Base-by-base conservation (phyloP, 2,113 vertebrate species). In the Mastomys coucha region DNA sequence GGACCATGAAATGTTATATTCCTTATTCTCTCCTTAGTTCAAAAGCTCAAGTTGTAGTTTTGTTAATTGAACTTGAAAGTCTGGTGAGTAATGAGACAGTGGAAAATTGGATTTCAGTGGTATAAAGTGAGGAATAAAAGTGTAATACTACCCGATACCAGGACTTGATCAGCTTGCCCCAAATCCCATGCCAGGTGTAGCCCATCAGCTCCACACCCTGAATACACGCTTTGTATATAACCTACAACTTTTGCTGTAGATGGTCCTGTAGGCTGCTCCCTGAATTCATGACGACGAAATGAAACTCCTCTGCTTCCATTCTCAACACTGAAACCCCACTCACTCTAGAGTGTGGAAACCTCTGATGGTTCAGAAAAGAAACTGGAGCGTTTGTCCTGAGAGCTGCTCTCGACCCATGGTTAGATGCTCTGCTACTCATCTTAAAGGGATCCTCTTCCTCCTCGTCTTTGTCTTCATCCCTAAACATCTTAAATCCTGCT, bases 1-100 rank as follows among this genome's bases (percentile, higher is more conserved):
- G 85, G 73, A 56, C 45, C 24, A 94, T 5, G 67, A n/a, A 90
- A 96, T 91, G 72, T 36, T 67, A 93, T 13, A 81, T 56, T 90
- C 67, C 70, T 87, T 65, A 60, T 36, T 69, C 33, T 33, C 31
- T 45, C 17, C 75, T 80, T 85, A 69, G 31, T 84, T 90, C 85
- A 92, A 88, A 94, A 91, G 89, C 2, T 42, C 1, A 86, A 81
- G 73, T 45, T 4, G 9, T n/a, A 77, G 63, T 72, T 91, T 91
- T 92, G 89, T 89, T 82, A 75, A 53, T 7, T 65, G 10, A 93
- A 88, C 33, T 93, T 26, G 4, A 89, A 91, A 89, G 3, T 77
- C 45, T 80, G 36, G 76, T 56, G 60, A 87, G 67, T 4, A 80
- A n/a, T 82, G 77, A 95, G 67, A 82, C 12, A 88, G 72, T 67